A percentile compares a stretch with the other conserved stretches of the same genome.
These are phyloP conservation scores for Mus minutoides DNA, from an alignment of 2,797 vertebrate species.

Conservation along the genomic window DNA sequence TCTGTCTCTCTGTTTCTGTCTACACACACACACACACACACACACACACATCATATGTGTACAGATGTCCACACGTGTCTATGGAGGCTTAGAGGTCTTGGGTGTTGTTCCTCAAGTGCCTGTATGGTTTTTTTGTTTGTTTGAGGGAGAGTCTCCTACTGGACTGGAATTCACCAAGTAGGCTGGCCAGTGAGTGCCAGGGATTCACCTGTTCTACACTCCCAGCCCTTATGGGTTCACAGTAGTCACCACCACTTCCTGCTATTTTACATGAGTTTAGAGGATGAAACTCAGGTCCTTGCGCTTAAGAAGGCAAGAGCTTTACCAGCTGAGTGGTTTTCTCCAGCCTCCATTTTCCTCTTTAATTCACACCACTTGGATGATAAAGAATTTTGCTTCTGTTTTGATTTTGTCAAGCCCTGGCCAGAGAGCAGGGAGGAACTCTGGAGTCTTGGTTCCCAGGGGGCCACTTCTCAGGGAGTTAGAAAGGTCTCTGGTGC, in stretches of 20 bases:
- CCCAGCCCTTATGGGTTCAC: background rate
- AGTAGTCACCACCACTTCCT: background rate
- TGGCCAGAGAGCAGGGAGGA: background rate
- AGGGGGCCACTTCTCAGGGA: background rate
- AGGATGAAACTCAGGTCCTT: background rate
- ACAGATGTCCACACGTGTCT: no score
- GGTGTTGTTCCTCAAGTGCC: background rate
- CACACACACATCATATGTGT: background rate
- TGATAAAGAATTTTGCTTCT: background rate
- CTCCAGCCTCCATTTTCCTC: background rate
- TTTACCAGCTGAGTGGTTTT: background rate
- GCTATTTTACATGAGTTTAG: background rate
- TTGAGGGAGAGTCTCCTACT: background rate
- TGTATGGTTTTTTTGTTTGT: background rate
- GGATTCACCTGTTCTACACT: background rate
- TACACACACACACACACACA: no score
- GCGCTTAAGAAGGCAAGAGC: background rate
- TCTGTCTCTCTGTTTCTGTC: background rate
- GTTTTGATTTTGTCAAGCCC: slow-evolving; percentile 17
- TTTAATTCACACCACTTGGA: background rate
- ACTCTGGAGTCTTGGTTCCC: background rate
- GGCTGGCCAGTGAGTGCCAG: background rate
- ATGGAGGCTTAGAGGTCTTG: background rate
- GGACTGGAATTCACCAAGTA: background rate
- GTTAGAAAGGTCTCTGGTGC: background rate